Base-by-base conservation (phyloP, 30 jellyfish, hydroid and myxozoan species). In the Hydractinia echinata region DNA sequence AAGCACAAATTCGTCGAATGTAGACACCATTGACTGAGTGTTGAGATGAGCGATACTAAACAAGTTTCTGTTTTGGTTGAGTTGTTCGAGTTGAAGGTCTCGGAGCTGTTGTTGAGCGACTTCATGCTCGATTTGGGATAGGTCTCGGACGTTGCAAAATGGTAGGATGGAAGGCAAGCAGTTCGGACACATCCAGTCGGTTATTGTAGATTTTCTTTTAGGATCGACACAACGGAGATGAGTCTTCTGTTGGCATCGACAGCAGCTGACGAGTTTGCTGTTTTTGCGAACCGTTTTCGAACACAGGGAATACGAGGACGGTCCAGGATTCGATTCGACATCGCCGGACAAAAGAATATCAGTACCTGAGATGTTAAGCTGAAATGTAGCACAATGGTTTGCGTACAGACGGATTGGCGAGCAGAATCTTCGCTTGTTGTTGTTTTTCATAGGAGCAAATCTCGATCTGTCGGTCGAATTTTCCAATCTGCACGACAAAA, bases 11-110 rank as follows among this genome's bases (percentile, higher is more conserved):
- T 86, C 95, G 77, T 78, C 86, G 51, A 86, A 71, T 52, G 76
- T 8, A 86, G 95, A 86, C 61, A 86, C 67, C 86, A 86, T 67
- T 61, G 87, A 73, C 79, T 86, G 95, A 10, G 86, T 79, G 61
- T 86, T 79, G 51, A 86, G 30, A 72, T 86, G 88, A 76, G 76
- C 56, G 83, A 54, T 54, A 72, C 66, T 77, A 64, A 76, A 18
- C 69, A 58, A 58, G 69, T 58, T 13, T 58, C 3, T 3, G 19
- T 58, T 58, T 67, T 67, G 78, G 11, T 20, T 15, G 1, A 67
- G 78, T 20, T 20, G 20, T 67, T 67, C 78, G 20, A 67, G 20
- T 15, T 67, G 78, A 67, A 67, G 78, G 50, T 67, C 78, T 67
- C 21, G 78, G 50, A 11, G 78, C 14, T 67, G 78, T 67, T 67